These are phyloP conservation scores for Bombus affinis DNA, from an alignment of 1,140 invertebrate genomes.

Conservation along the genomic window DNA sequence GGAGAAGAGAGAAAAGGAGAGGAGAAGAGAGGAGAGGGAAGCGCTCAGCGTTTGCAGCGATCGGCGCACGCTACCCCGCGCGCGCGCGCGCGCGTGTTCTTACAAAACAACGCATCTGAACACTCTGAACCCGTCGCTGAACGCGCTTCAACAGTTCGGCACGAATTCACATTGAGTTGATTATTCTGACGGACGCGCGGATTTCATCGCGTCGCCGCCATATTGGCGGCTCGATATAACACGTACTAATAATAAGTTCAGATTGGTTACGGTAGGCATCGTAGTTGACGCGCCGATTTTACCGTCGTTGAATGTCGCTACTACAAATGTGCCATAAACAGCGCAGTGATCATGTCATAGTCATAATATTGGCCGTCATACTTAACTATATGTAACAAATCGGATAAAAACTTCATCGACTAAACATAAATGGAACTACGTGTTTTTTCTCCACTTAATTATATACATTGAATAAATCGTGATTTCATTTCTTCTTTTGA, in stretches of 20 bases:
- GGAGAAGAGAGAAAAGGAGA: constrained; percentile 9
- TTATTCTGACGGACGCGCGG: constrained; percentile 67
- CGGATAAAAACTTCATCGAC: constrained; percentile 19
- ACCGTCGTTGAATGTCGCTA: constrained; percentile 38
- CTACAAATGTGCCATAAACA: constrained; percentile 36
- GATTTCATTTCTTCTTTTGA: background rate
- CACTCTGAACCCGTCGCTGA: constrained; percentile 70
- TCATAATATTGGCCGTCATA: constrained; percentile 42
- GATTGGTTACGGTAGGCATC: constrained; percentile 52
- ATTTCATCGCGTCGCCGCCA: constrained; percentile 65
- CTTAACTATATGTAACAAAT: constrained; percentile 36
- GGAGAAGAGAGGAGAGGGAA: constrained; percentile 30
- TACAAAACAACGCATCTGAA: constrained; percentile 74
- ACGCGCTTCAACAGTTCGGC: constrained; percentile 71
- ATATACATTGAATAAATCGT: constrained; percentile 8
- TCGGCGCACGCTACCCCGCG: constrained; percentile 63
- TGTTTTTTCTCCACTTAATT: background rate
- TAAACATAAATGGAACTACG: constrained; percentile 7
- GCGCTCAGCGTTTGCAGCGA: constrained; percentile 55
- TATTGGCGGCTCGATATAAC: constrained; percentile 67
- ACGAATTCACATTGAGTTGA: constrained; percentile 70
- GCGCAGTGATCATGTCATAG: constrained; percentile 58
- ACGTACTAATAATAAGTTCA: constrained; percentile 71
- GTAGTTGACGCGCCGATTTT: constrained; percentile 50
- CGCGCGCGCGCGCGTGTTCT: constrained; percentile 65